Evolutionary conservation across 2,888 invertebrate species (phyloP).

Genomic region (Augiades crinisus): DNA sequence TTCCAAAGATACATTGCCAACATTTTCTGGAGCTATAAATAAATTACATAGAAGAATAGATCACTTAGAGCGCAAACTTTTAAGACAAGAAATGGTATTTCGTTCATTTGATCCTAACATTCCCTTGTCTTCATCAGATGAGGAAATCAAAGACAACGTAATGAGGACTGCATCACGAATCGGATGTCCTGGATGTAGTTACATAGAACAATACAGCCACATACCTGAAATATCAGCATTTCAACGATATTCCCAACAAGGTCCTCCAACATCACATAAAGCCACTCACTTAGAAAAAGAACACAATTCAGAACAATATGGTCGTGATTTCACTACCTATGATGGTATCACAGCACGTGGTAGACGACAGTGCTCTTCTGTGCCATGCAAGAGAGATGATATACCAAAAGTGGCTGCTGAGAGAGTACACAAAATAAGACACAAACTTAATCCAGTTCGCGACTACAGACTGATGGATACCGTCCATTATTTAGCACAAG

Average conservation of each 20-base stretch:
- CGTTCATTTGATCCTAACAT: constrained; percentile 56
- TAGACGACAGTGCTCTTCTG: constrained; percentile 66
- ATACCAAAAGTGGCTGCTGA: constrained; percentile 66
- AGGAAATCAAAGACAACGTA: constrained; percentile 47
- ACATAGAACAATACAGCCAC: constrained; percentile 71
- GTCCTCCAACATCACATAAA: constrained; percentile 58
- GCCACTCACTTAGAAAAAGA: constrained; percentile 66
- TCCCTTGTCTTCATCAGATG: constrained; percentile 61
- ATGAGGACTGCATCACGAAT: constrained; percentile 45
- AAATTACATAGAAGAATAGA: constrained; percentile 58
- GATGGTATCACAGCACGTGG: constrained; percentile 72
- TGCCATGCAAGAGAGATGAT: constrained; percentile 66
- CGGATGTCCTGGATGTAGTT: constrained; percentile 62
- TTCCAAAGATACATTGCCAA: constrained; percentile 44
- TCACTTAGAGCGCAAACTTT: constrained; percentile 59
- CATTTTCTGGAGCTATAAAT: constrained; percentile 41
- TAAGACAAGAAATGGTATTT: constrained; percentile 66
- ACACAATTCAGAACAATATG: constrained; percentile 72
- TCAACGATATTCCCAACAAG: constrained; percentile 61
- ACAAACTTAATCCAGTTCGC: constrained; percentile 70
- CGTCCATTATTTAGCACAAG: constrained; percentile 74
- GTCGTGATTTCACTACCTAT: constrained; percentile 70
- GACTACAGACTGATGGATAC: constrained; percentile 76
- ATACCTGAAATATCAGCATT: constrained; percentile 72
- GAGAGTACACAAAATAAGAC: constrained; percentile 68